These are phyloP conservation scores for Sinotaia quadrata DNA, from an alignment of 2,888 invertebrate genomes.

Conservation along the genomic window DNA sequence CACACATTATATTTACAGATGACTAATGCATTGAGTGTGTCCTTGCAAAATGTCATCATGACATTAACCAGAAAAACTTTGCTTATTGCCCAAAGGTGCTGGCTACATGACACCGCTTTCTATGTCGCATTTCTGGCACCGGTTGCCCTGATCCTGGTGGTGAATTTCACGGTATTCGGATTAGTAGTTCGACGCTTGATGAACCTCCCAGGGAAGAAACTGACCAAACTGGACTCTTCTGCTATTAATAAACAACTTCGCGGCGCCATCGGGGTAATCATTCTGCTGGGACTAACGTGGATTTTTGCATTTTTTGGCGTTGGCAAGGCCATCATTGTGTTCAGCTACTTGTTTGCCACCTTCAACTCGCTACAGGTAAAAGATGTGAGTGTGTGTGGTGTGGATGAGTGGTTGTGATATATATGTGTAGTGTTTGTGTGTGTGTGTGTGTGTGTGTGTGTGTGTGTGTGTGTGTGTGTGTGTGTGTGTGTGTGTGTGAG, in stretches of 20 bases:
- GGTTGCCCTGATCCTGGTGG: slow-evolving; percentile 69
- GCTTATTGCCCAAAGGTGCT: slow-evolving; percentile 55
- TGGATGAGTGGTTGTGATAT: too few relatives aligned
- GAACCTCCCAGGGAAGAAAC: slow-evolving; percentile 36
- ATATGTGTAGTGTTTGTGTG: too few relatives aligned
- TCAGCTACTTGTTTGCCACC: slow-evolving; percentile 67
- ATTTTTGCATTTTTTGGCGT: slow-evolving; percentile 66
- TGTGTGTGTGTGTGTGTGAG: too few relatives aligned
- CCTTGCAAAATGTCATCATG: too few relatives aligned
- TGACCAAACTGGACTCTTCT: slow-evolving; percentile 51
- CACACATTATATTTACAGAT: too few relatives aligned
- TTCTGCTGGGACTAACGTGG: slow-evolving; percentile 68
- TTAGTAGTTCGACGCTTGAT: slow-evolving; percentile 66
- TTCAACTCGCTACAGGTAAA: slow-evolving; percentile 55
- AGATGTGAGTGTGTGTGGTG: too few relatives aligned
- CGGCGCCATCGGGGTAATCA: slow-evolving; percentile 58
- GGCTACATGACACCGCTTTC: slow-evolving; percentile 60
- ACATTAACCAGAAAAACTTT: too few relatives aligned
- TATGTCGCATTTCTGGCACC: slow-evolving; percentile 68
- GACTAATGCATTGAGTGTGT: too few relatives aligned
- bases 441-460: too few relatives aligned
- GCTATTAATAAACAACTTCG: slow-evolving; percentile 47
- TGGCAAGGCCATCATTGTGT: slow-evolving; percentile 49
- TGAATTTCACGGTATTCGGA: slow-evolving; percentile 72
- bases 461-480: too few relatives aligned